phyloP scores from a whole-genome alignment of 2,797 vertebrate genomes.

The Ciconia nigra region DNA sequence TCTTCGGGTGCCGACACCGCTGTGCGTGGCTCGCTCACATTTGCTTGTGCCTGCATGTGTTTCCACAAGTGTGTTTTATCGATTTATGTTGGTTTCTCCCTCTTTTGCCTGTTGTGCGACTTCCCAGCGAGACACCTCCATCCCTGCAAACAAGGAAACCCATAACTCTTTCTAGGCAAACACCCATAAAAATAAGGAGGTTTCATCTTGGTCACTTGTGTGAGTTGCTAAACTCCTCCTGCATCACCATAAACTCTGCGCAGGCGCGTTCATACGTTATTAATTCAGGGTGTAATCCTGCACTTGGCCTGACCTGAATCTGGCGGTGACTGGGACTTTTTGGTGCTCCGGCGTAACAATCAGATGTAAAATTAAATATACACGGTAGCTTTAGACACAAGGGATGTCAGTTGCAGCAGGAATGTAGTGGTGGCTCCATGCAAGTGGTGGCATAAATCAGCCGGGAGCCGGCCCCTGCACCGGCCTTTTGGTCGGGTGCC shows the following conservation, averaged over 20 bases:
- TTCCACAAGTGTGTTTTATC: background rate
- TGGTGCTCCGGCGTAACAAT: background rate
- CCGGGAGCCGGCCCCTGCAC: background rate
- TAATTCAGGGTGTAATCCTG: background rate
- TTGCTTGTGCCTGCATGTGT: background rate
- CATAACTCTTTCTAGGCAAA: background rate
- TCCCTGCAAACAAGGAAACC: background rate
- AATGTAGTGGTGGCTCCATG: rapidly evolving
- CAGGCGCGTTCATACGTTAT: rapidly evolving
- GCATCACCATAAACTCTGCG: background rate
- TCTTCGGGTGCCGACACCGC: background rate
- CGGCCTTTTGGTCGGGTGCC: rapidly evolving
- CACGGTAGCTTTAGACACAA: rapidly evolving
- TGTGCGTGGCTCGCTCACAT: rapidly evolving
- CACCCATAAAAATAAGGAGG: background rate
- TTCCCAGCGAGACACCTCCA: background rate
- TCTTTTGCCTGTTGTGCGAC: background rate
- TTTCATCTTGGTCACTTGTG: background rate
- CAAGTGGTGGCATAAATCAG: background rate
- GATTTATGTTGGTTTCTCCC: rapidly evolving
- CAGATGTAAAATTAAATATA: background rate
- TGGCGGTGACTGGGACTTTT: background rate
- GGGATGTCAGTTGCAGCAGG: background rate
- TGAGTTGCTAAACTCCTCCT: background rate
- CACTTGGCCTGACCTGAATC: background rate